These are phyloP conservation scores for Rhyzopertha dominica DNA, from an alignment of 1,140 invertebrate genomes.

Conservation along the genomic window DNA sequence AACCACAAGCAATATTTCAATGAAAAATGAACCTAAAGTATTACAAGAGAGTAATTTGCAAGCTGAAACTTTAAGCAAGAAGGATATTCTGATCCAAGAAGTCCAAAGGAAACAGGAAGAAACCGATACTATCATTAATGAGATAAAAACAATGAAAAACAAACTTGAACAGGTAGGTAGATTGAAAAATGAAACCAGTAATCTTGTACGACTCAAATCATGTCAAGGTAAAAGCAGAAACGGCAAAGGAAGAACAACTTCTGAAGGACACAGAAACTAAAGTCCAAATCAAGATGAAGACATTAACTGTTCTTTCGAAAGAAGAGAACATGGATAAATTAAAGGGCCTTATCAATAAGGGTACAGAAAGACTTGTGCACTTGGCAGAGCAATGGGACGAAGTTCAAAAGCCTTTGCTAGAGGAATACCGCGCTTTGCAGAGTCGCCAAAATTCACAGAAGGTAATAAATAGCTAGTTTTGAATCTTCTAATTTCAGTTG, in stretches of 20 bases:
- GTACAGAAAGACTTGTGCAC: constrained; percentile 55
- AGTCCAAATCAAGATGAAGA: constrained; percentile 55
- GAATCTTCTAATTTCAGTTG: background rate
- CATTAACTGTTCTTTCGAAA: constrained; percentile 56
- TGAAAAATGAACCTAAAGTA: too few relatives aligned
- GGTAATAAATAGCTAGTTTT: constrained; percentile 45
- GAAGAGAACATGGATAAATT: constrained; percentile 62
- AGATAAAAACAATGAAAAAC: constrained; percentile 42
- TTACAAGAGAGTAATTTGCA: too few relatives aligned
- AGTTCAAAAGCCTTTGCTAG: constrained; percentile 58
- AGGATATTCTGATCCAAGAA: too few relatives aligned
- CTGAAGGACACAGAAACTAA: constrained; percentile 47
- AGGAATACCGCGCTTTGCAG: constrained; percentile 56
- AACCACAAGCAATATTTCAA: too few relatives aligned
- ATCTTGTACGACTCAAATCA: too few relatives aligned
- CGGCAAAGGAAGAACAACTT: constrained; percentile 45
- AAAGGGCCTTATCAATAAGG: constrained; percentile 55
- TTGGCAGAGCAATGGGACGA: constrained; percentile 67
- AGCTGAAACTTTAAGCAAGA: too few relatives aligned
- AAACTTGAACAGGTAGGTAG: constrained; percentile 40
- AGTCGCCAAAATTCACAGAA: constrained; percentile 55
- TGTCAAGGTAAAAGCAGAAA: constrained; percentile 35
- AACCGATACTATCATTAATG: too few relatives aligned
- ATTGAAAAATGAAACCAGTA: too few relatives aligned
- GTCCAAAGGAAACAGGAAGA: too few relatives aligned